These are phyloP conservation scores for Trichosurus vulpecula DNA, from an alignment of 2,797 vertebrate species.

Conservation along the genomic window DNA sequence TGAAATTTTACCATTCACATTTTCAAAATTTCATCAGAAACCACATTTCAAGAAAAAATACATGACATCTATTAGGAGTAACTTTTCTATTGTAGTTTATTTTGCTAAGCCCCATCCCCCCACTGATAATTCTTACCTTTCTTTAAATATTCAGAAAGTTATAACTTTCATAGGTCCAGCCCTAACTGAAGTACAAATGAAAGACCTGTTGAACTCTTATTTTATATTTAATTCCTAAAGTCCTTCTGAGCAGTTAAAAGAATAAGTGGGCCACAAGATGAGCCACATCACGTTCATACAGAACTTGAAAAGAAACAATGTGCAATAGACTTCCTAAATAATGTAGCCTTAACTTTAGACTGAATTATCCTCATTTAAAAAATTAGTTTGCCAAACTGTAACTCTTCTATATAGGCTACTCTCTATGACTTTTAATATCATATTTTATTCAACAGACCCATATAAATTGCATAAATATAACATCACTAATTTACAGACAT, in stretches of 20 bases:
- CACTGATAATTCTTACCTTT: slow-evolving; percentile 50
- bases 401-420: slow-evolving; percentile 28
- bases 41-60: slow-evolving; percentile 25
- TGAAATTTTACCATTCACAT: slow-evolving; percentile 47
- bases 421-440: slow-evolving; percentile 27
- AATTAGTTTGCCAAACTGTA: neutral
- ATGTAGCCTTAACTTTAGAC: neutral
- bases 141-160: slow-evolving; percentile 27
- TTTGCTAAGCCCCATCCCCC: neutral
- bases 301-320: slow-evolving; percentile 25
- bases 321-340: neutral
- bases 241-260: slow-evolving; percentile 46
- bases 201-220: neutral
- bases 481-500: slow-evolving; percentile 28
- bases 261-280: slow-evolving; percentile 27
- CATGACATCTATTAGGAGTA: neutral
- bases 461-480: slow-evolving; percentile 55
- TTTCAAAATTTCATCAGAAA: slow-evolving; percentile 22
- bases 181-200: neutral
- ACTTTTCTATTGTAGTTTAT: slow-evolving; percentile 25
- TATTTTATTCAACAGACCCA: slow-evolving; percentile 34
- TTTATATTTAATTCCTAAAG: slow-evolving; percentile 24
- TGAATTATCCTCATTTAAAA: slow-evolving; percentile 39
- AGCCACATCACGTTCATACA: neutral
- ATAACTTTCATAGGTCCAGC: neutral